Evolutionary conservation across 1,140 invertebrate genomes (phyloP).

Genomic region (Cydia amplana): DNA sequence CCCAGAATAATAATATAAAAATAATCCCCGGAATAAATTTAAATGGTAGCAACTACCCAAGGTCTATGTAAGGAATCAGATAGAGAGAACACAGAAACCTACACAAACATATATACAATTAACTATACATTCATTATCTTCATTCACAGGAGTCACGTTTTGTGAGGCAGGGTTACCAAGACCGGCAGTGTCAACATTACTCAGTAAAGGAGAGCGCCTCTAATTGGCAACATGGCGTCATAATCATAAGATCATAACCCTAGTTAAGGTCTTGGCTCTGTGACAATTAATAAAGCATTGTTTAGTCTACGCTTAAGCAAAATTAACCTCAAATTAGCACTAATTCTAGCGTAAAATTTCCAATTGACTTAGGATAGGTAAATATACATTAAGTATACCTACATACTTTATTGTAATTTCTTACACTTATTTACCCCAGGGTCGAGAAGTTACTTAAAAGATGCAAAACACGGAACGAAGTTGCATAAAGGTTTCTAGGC

Average conservation of each 20-base stretch:
- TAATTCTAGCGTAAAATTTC: not conserved
- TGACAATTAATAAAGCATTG: not conserved
- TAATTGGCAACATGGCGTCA: slow-evolving; percentile 6
- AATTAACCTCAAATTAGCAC: not conserved
- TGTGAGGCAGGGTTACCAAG: not conserved
- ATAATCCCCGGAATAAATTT: no score
- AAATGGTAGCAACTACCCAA: no score
- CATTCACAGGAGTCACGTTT: not conserved
- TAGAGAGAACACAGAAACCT: not conserved
- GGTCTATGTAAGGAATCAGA: no score
- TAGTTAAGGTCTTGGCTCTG: not conserved
- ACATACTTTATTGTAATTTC: not conserved
- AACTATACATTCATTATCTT: not conserved
- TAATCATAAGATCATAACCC: slow-evolving; percentile 1
- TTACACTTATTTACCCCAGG: not conserved
- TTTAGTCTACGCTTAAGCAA: not conserved
- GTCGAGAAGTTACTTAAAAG: not conserved
- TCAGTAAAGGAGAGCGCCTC: not conserved
- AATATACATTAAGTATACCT: no score
- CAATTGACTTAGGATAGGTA: not conserved
- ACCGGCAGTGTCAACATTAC: not conserved
- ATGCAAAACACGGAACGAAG: not conserved
- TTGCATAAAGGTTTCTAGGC: not conserved
- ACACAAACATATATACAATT: not conserved
- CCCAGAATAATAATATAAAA: no score